These are phyloP conservation scores for Takifugu bimaculatus DNA, from an alignment of 2,113 vertebrate genomes.

Conservation along the genomic window DNA sequence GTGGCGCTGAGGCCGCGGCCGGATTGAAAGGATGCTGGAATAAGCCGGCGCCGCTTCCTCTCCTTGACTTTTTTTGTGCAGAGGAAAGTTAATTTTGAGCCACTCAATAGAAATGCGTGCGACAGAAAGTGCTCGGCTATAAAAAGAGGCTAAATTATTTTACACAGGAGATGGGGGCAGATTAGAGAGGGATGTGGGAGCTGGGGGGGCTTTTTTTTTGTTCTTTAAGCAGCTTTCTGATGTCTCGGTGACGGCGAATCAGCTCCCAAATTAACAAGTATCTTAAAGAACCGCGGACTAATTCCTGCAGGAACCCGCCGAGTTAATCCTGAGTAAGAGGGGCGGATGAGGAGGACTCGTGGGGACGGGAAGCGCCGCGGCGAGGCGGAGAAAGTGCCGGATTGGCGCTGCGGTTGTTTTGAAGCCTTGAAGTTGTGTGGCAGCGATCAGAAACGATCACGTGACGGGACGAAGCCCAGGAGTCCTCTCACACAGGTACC, in stretches of 20 bases:
- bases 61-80: conserved; percentile 54
- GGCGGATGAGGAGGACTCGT: conserved; percentile 26
- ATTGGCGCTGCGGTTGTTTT: conserved; percentile 21
- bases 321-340: conserved; percentile 44
- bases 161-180: conserved; percentile 19
- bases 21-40: conserved; percentile 47
- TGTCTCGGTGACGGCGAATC: conserved; percentile 4
- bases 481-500: not conserved
- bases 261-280: conserved; percentile 21
- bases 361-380: conserved; percentile 46
- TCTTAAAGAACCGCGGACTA: conserved; percentile 11
- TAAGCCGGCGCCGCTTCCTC: conserved; percentile 19
- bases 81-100: conserved; percentile 30
- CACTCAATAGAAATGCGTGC: conserved; percentile 7
- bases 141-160: conserved; percentile 10
- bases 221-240: conserved; percentile 15
- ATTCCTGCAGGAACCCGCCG: conserved; percentile 29
- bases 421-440: conserved; percentile 5
- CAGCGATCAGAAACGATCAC: not conserved
- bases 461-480: too few relatives aligned
- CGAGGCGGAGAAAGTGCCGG: conserved; percentile 13
- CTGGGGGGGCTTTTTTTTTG: conserved; percentile 6
- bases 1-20: conserved; percentile 53
- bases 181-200: conserved; percentile 26
- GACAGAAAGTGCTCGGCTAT: too few relatives aligned